Evolutionary conservation across 2,113 vertebrate genomes (phyloP).

Genomic region (Turnix velox): DNA sequence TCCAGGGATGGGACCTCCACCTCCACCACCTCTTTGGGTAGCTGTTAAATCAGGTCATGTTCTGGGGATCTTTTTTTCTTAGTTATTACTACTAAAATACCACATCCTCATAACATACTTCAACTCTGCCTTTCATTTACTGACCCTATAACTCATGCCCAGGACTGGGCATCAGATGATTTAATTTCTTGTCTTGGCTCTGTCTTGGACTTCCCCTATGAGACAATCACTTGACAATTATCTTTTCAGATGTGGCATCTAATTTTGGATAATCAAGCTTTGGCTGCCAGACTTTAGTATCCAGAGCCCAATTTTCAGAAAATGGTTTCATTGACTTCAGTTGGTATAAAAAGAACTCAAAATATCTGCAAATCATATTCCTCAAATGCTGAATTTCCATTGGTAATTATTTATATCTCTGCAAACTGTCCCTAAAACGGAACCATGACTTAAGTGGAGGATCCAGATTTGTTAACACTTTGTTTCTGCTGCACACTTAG

Average conservation of each 20-base stretch:
- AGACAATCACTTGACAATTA: background rate
- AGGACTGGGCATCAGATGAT: background rate
- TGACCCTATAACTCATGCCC: no score
- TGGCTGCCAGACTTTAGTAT: background rate
- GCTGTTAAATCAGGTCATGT: slow-evolving; percentile 39
- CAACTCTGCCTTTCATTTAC: no score
- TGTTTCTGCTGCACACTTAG: background rate
- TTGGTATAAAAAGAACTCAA: background rate
- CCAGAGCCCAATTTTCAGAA: background rate
- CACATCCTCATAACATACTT: no score
- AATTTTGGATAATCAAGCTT: background rate
- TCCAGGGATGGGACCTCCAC: no score
- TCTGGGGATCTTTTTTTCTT: background rate
- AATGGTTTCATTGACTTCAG: background rate
- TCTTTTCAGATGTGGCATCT: background rate
- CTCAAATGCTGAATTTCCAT: background rate
- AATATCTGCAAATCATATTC: background rate
- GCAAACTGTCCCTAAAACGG: background rate
- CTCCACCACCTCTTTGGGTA: no score
- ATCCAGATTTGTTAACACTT: background rate
- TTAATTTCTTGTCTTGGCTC: background rate
- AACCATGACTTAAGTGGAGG: background rate
- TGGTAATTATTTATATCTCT: background rate
- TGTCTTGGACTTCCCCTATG: background rate
- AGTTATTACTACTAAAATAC: slow-evolving; percentile 34